Percentiles rank a stretch among this genome's conserved stretches.
phyloP scores from a whole-genome alignment of 2,888 invertebrate genomes.

The Campoletis raptor region DNA sequence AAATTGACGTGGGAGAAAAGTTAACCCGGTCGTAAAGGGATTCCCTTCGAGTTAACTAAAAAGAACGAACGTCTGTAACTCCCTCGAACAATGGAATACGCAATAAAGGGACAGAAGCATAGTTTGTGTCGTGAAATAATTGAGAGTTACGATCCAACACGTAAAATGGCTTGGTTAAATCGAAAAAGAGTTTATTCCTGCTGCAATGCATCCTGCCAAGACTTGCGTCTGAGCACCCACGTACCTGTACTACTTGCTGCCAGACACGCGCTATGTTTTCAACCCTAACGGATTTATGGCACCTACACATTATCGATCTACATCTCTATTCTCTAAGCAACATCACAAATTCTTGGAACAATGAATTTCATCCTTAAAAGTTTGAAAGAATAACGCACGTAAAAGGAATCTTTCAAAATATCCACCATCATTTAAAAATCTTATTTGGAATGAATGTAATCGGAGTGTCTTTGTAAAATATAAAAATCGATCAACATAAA shows the following conservation, averaged over 20 bases:
- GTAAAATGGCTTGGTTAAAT: constrained; percentile 22
- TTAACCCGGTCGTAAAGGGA: background rate
- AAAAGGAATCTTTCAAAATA: background rate
- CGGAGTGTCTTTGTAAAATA: background rate
- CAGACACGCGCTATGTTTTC: constrained; percentile 2
- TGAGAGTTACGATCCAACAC: constrained; percentile 75
- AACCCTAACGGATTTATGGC: constrained; percentile 30
- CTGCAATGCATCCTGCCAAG: constrained; percentile 30
- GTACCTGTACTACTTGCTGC: constrained; percentile 6
- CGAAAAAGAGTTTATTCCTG: constrained; percentile 34
- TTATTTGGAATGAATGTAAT: background rate
- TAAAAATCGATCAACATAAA: background rate
- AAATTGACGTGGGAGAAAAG: constrained; percentile 15
- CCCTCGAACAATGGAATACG: constrained; percentile 67
- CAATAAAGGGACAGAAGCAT: constrained; percentile 53
- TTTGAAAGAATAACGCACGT: background rate
- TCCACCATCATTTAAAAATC: background rate
- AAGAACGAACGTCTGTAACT: constrained; percentile 71
- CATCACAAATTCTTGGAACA: background rate
- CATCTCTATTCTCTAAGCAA: background rate
- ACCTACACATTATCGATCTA: constrained; percentile 27
- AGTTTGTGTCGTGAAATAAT: constrained; percentile 74
- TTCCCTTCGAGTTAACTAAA: constrained; percentile 73
- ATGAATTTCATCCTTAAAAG: background rate
- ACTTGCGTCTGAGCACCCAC: constrained; percentile 9